Base-by-base conservation (phyloP, 1,140 invertebrate species). In the Magallana ariakensis region DNA sequence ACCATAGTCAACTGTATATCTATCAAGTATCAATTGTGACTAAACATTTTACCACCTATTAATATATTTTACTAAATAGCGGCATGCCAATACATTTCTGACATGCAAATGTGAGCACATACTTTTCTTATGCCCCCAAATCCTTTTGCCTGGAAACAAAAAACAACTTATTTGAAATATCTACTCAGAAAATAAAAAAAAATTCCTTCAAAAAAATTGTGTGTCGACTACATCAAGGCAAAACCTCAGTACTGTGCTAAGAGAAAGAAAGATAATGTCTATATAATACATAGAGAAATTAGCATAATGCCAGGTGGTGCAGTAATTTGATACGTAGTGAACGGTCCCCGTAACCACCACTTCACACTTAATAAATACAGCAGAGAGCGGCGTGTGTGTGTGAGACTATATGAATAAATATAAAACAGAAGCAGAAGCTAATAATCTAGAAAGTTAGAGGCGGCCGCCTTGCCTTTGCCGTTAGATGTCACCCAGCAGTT, bases 401-500 rank as follows among this genome's bases (percentile, higher is more conserved):
- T 46, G 33, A 46, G 16, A 55, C 15, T 82, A 82, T 81, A 11
- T 58, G 26, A 13, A 9, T 19, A 57, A 57, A 26, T 57, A 16
- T 53, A 82, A 82, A 10, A 54, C 33, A 55, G 53, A 82, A 82
- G 80, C 80, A 6, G 46, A 82, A 55, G 46, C 80, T 55, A 80
- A 54, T 75, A 56, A 83, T 57, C 57, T 83, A 87, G 19, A 16
- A 11, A 62, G 46, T 82, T 81, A 83, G 57, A 33, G 57, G 26
- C 60, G 33, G 60, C 58, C 66, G 84, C 54, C 87, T 88, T 88
- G 84, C 85, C 84, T 84, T 46, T 80, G 58, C 57, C 81, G 75
- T 83, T 88, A 83, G 75, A 58, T 3, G 81, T 86, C 81, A 84
- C 84, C 82, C 87, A 81, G 46, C 82, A 70, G 80, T 86, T 81